phyloP scores from a whole-genome alignment of 2,113 vertebrate species.

The Pan paniscus region DNA sequence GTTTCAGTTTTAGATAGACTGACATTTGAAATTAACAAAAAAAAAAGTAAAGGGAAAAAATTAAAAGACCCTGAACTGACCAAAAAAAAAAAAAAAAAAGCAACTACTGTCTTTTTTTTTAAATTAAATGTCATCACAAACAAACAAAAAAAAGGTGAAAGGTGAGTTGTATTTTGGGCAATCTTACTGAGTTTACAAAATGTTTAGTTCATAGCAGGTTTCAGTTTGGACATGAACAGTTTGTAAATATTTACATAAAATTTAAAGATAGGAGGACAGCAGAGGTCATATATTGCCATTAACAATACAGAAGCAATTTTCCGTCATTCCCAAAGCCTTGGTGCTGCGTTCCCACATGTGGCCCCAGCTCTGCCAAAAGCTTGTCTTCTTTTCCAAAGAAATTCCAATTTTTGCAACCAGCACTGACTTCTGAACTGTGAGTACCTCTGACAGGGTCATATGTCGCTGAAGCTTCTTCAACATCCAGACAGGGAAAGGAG shows the following conservation, averaged over 20 bases:
- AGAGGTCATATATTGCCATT: neutral
- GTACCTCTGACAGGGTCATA: neutral
- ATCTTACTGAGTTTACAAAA: neutral
- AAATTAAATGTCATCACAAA: neutral
- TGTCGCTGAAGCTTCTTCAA: neutral
- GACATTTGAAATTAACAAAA: slow-evolving; percentile 31
- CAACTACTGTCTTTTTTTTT: neutral
- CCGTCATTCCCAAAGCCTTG: neutral
- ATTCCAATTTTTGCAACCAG: neutral
- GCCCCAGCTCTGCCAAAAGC: neutral
- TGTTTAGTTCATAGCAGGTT: slow-evolving; percentile 34
- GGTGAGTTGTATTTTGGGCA: neutral
- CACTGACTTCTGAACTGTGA: neutral
- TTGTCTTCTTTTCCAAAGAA: neutral
- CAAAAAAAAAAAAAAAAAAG: neutral
- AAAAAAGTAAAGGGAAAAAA: neutral
- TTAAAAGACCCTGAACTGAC: neutral
- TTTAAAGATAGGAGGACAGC: neutral
- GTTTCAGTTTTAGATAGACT: neutral
- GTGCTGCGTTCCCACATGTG: neutral
- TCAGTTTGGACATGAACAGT: slow-evolving; percentile 27
- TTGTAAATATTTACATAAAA: slow-evolving; percentile 52
- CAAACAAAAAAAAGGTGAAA: neutral
- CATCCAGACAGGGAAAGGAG: neutral
- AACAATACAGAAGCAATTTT: neutral